Conservation (phyloP, 1,140 invertebrate species). For the Neotoxoptera formosana region DNA sequence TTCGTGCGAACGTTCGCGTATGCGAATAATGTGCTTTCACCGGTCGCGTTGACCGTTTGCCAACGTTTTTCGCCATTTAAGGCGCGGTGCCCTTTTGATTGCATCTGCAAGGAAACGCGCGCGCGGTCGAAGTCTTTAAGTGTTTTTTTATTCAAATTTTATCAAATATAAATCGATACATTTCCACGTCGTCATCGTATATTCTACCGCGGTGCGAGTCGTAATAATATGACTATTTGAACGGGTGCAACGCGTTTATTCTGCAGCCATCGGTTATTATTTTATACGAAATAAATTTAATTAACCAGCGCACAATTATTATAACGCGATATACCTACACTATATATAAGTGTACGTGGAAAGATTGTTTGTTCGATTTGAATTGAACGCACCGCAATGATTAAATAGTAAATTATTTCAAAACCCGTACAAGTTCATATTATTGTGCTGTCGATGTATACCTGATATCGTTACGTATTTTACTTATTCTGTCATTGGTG, state of each 20-base stretch:
- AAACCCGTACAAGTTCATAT: background rate
- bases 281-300: background rate
- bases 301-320: background rate
- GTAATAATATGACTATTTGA: background rate
- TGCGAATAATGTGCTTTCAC: conserved; percentile 2
- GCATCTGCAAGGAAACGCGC: background rate
- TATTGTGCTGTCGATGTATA: background rate
- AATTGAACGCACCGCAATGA: background rate
- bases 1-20: background rate
- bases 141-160: conserved; percentile 23
- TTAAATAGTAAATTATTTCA: background rate
- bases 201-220: background rate
- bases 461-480: background rate
- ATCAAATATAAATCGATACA: background rate
- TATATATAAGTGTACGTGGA: background rate
- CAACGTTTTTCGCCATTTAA: conserved; percentile 9
- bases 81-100: background rate
- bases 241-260: background rate
- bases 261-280: background rate
- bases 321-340: too few relatives aligned
- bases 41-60: background rate
- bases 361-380: background rate
- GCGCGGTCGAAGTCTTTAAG: background rate
- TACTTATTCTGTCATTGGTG: background rate
- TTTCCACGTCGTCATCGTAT: background rate